A percentile compares a stretch with the other conserved stretches of the same genome.
phyloP scores from a whole-genome alignment of 2,888 invertebrate species.

The Chydorus sphaericus region DNA sequence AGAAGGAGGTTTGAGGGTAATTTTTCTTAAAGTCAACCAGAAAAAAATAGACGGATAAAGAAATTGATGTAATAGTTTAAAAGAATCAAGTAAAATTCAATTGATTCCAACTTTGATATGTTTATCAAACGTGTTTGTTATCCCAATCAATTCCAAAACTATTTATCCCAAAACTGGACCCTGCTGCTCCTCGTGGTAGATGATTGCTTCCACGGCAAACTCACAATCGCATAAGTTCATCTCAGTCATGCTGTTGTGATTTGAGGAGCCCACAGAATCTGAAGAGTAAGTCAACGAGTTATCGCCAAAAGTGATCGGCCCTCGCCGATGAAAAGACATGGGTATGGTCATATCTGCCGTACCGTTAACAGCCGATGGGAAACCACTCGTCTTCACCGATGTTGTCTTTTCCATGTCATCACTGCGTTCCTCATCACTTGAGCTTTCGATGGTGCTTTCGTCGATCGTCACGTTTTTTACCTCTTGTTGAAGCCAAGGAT shows the following conservation, averaged over 20 bases:
- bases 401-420: background rate
- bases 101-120: too few relatives aligned
- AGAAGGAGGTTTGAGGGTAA: too few relatives aligned
- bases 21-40: too few relatives aligned
- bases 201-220: constrained; percentile 8
- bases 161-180: too few relatives aligned
- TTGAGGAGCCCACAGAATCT: background rate
- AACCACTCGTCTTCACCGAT: background rate
- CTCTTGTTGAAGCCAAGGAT: constrained; percentile 31
- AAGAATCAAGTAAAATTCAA: too few relatives aligned
- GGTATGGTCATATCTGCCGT: background rate
- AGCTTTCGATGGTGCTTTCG: too few relatives aligned
- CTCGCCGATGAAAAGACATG: background rate
- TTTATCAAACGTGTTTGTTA: too few relatives aligned
- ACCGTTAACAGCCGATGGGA: background rate
- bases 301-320: background rate
- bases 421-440: background rate
- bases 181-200: constrained; percentile 10
- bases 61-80: too few relatives aligned
- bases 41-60: too few relatives aligned
- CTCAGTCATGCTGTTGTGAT: background rate
- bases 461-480: background rate
- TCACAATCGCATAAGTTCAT: constrained; percentile 7
- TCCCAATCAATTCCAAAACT: too few relatives aligned
- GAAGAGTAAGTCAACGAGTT: background rate